Evolutionary conservation across 2,113 vertebrate species (phyloP).

Genomic region (Ailuropoda melanoleuca): DNA sequence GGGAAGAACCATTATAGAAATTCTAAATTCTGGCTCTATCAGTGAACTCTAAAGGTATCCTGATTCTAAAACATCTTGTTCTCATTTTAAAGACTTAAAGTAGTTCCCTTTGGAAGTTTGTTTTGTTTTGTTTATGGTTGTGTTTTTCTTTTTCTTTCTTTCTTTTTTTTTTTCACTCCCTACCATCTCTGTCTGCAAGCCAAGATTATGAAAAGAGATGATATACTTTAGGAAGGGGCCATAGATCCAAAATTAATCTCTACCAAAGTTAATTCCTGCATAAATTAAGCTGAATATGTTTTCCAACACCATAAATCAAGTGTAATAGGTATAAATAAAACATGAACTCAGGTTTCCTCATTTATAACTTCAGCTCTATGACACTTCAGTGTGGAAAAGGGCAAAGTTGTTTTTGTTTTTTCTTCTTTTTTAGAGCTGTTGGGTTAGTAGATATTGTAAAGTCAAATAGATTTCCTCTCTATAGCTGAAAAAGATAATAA

Average conservation of each 20-base stretch:
- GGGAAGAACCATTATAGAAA: background rate
- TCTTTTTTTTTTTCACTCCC: background rate
- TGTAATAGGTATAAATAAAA: constrained; percentile 50
- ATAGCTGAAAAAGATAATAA: background rate
- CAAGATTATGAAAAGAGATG: constrained; percentile 37
- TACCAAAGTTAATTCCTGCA: constrained; percentile 55
- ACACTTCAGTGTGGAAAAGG: background rate
- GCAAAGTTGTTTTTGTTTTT: background rate
- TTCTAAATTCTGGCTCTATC: constrained; percentile 12
- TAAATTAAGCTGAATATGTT: constrained; percentile 51
- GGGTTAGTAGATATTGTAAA: background rate
- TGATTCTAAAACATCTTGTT: background rate
- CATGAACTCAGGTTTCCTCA: background rate
- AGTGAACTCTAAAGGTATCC: background rate
- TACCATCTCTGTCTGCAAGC: background rate
- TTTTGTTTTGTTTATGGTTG: background rate
- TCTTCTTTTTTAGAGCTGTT: background rate
- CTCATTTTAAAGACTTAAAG: background rate
- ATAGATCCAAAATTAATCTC: constrained; percentile 63
- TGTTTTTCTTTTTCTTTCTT: background rate
- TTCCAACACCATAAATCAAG: constrained; percentile 45
- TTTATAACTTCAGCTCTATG: constrained; percentile 39
- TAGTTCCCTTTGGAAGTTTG: background rate
- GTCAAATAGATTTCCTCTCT: background rate
- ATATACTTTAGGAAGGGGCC: constrained; percentile 37